Base-by-base conservation (phyloP, 2,113 vertebrate genomes). In the Odocoileus hemionus region DNA sequence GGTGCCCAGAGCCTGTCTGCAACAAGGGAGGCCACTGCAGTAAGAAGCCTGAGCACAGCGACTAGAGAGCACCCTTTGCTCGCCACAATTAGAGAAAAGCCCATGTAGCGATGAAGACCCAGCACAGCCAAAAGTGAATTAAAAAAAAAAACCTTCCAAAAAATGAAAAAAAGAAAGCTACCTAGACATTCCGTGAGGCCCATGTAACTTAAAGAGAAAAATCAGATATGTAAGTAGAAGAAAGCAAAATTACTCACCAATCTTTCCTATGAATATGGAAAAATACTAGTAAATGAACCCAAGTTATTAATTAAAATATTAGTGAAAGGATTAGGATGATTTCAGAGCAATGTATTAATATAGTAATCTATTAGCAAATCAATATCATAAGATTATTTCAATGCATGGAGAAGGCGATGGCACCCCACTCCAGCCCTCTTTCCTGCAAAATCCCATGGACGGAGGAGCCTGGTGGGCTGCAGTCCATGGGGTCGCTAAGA, bases 361-460 rank as follows among this genome's bases (percentile, higher is more conserved):
- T 50, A 86, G 43, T 19, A 45, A 39, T 74, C 67, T 57, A 30
- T 78, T 57, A 97, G 67, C 26, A 57, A 92, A 60, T 89, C 76
- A 43, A 25, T 70, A n/a, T 26, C 79, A 76, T 83, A 50, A 50
- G 33, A 47, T 74, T 33, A 82, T 61, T 79, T 67, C n/a, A n/a
- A 54, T 55, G 80, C 25, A 36, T 36, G 11, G 47, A 50, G 13
- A 50, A 50, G 47, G 47, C 12, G 3, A 50, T 50, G 12, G 47
- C 47, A 50, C 47, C 47, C 12, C 47, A 50, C 47, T 14, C 47
- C 47, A 50, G 3, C 3, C 0, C 47, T 50, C 47, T 50, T 50
- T 12, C 47, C 47, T 50, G 47, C 12, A 50, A 50, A 50, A 50
- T 50, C 12, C 47, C 47, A 13, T 0, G 47, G 47, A 50, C 2